phyloP scores from a whole-genome alignment of 1,140 invertebrate species.

The Drosophila prosaltans region DNA sequence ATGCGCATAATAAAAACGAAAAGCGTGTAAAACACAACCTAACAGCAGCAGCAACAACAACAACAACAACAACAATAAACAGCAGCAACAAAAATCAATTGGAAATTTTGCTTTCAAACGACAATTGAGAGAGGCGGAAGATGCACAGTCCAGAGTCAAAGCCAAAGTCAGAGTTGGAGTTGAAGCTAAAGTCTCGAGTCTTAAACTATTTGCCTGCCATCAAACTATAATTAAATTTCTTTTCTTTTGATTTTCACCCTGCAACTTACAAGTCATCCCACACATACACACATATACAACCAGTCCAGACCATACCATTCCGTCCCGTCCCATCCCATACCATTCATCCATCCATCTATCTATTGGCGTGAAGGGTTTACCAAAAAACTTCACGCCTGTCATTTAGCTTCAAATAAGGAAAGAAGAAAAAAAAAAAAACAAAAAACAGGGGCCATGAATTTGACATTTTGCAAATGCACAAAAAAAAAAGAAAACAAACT shows the following conservation, averaged over 20 bases:
- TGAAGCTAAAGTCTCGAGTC: conserved; percentile 34
- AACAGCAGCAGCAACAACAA: conserved; percentile 23
- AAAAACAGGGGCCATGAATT: conserved; percentile 16
- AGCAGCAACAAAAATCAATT: conserved; percentile 65
- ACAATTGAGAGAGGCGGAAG: conserved; percentile 42
- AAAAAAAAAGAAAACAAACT: conserved; percentile 2
- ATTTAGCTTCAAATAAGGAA: conserved; percentile 44
- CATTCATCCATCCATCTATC: conserved; percentile 28
- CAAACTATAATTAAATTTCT: conserved; percentile 79
- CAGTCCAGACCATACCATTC: conserved; percentile 6
- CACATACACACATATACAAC: conserved; percentile 27
- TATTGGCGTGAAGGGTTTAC: conserved; percentile 64
- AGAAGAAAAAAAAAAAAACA: background rate
- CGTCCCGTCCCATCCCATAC: conserved; percentile 7
- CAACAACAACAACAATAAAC: conserved; percentile 45
- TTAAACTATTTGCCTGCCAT: conserved; percentile 76
- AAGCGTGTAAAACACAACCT: conserved; percentile 75
- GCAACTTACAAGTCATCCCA: conserved; percentile 70
- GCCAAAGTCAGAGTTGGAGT: conserved; percentile 1
- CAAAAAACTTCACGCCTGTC: conserved; percentile 70
- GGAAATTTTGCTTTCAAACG: conserved; percentile 80
- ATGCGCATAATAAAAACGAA: conserved; percentile 76
- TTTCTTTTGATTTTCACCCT: conserved; percentile 80
- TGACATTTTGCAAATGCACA: conserved; percentile 20
- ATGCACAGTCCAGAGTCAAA: conserved; percentile 24